Evolutionary conservation across 2,797 vertebrate species (phyloP).

Genomic region (Pangasius larnaudii): DNA sequence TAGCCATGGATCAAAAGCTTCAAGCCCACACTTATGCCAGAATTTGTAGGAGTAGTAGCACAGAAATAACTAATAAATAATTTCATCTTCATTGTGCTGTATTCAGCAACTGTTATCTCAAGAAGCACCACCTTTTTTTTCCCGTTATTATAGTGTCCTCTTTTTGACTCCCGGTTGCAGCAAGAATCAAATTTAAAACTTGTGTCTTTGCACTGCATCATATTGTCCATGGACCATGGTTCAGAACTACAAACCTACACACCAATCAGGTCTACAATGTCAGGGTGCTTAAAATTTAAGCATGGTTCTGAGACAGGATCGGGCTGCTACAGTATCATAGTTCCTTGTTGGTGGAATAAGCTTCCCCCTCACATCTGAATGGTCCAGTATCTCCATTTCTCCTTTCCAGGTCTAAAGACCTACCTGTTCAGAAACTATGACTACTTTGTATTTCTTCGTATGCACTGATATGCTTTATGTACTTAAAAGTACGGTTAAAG

Average conservation of each 20-base stretch:
- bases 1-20: neutral
- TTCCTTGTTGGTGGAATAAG: neutral
- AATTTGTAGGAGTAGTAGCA: neutral
- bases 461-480: neutral
- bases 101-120: neutral
- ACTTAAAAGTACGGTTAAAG: neutral
- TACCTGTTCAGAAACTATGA: neutral
- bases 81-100: neutral
- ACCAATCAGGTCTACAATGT: neutral
- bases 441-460: neutral
- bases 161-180: neutral
- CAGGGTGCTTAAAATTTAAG: neutral
- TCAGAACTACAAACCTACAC: neutral
- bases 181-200: neutral
- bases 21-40: neutral
- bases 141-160: neutral
- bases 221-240: neutral
- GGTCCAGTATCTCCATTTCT: neutral
- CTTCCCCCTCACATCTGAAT: neutral
- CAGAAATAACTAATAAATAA: slow-evolving; percentile 4
- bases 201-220: neutral
- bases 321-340: neutral
- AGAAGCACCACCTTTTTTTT: neutral
- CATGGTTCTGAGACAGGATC: neutral
- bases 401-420: neutral